Percentiles rank a stretch among this genome's conserved stretches.
phyloP scores from a whole-genome alignment of 2,113 vertebrate species.

The Climacteris rufus region DNA sequence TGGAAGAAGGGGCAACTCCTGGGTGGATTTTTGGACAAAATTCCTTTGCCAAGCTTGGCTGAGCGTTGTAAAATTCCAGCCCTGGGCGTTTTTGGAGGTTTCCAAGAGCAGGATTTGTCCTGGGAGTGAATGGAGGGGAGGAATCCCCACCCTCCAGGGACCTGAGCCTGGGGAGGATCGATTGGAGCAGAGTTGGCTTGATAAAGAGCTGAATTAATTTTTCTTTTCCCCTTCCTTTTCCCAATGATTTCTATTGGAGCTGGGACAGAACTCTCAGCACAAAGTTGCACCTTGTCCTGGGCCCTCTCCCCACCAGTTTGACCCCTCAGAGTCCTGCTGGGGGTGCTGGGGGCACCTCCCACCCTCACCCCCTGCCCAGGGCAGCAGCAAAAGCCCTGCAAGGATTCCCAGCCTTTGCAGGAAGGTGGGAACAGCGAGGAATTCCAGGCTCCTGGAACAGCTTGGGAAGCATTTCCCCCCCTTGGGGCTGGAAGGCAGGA shows the following conservation, averaged over 20 bases:
- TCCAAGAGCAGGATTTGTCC: neutral
- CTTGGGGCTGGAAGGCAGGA: too few relatives aligned
- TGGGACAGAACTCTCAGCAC: neutral
- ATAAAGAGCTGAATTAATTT: neutral
- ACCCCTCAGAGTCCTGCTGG: neutral
- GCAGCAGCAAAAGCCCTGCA: too few relatives aligned
- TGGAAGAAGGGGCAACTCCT: neutral
- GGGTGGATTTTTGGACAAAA: neutral
- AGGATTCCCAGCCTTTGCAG: neutral
- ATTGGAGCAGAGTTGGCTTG: neutral
- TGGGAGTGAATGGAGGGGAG: neutral
- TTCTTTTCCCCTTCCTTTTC: neutral
- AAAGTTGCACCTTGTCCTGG: neutral
- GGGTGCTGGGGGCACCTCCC: neutral
- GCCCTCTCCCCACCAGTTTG: neutral
- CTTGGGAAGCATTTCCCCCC: neutral
- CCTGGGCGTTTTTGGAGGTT: neutral
- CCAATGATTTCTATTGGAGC: neutral
- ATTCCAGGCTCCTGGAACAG: neutral
- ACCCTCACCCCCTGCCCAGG: neutral
- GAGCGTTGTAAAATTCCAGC: rapidly evolving
- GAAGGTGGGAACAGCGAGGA: neutral
- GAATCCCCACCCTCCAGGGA: neutral
- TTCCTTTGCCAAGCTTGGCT: neutral
- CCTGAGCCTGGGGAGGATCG: neutral